Percentiles rank a stretch among this genome's conserved stretches.
Evolutionary conservation across 2,888 invertebrate genomes (phyloP).

Genomic region (Perizoma affinitatum): DNA sequence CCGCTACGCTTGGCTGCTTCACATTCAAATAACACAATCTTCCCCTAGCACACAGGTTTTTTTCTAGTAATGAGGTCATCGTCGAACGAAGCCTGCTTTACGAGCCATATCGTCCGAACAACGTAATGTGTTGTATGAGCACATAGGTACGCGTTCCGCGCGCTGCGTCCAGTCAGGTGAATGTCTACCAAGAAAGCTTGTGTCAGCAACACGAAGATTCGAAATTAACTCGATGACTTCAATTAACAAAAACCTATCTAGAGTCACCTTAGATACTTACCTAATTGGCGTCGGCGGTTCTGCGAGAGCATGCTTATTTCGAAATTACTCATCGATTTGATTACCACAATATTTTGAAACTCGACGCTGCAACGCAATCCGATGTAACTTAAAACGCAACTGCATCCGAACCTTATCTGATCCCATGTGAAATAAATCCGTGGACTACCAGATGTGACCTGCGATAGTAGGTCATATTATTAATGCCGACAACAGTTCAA

Average conservation of each 20-base stretch:
- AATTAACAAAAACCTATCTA: too few relatives aligned
- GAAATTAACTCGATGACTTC: too few relatives aligned
- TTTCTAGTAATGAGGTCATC: slow-evolving; percentile 73
- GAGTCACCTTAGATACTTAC: too few relatives aligned
- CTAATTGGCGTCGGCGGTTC: too few relatives aligned
- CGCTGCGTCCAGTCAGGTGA: slow-evolving; percentile 64
- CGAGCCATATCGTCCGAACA: slow-evolving; percentile 62
- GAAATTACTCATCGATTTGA: slow-evolving; percentile 53
- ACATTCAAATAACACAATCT: slow-evolving; percentile 51
- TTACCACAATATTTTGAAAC: slow-evolving; percentile 76
- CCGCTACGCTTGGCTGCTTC: slow-evolving; percentile 53
- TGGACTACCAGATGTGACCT: slow-evolving; percentile 69
- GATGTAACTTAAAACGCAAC: slow-evolving; percentile 58
- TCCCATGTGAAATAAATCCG: slow-evolving; percentile 68
- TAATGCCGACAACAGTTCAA: slow-evolving; percentile 79
- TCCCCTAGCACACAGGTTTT: slow-evolving; percentile 54
- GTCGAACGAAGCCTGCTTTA: slow-evolving; percentile 59
- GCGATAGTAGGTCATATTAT: slow-evolving; percentile 78
- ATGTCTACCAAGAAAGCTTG: slow-evolving; percentile 44
- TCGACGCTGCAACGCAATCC: slow-evolving; percentile 61
- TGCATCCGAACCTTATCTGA: slow-evolving; percentile 71
- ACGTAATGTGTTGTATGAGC: slow-evolving; percentile 56
- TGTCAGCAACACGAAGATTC: too few relatives aligned
- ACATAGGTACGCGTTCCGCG: slow-evolving; percentile 52
- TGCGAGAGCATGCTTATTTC: slow-evolving; percentile 8